Evolutionary conservation across 2,113 vertebrate species (phyloP).

Genomic region (Beaufortia kweichowensis): DNA sequence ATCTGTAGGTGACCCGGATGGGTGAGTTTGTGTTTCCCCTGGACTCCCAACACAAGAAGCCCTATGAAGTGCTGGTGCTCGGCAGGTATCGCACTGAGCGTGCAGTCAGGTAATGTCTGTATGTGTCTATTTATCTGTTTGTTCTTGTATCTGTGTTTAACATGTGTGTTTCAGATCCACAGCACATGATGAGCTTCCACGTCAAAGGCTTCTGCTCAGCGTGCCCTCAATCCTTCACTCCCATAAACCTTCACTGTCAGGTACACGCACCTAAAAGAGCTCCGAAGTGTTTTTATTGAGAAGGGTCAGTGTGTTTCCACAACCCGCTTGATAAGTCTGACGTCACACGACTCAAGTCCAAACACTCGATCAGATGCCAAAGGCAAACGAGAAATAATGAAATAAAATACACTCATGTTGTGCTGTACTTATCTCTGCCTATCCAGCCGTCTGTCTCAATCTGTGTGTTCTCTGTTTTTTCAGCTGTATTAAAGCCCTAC

Average conservation of each 20-base stretch:
- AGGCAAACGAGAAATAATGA: no score
- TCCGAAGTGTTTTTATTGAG: no score
- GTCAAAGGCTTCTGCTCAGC: constrained; percentile 86
- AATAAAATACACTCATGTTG: no score
- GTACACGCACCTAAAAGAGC: constrained; percentile 61
- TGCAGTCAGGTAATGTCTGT: constrained; percentile 46
- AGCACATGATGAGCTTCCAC: constrained; percentile 69
- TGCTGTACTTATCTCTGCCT: no score
- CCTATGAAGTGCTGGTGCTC: constrained; percentile 88
- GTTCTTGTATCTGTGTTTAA: neutral
- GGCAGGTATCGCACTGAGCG: constrained; percentile 71
- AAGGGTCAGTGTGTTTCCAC: no score
- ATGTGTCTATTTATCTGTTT: constrained; percentile 49
- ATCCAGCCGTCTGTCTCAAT: no score
- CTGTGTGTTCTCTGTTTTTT: constrained; percentile 13
- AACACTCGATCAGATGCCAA: no score
- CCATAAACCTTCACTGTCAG: constrained; percentile 90
- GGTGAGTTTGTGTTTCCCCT: constrained; percentile 92
- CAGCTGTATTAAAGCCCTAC: constrained; percentile 86
- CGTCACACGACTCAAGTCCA: no score
- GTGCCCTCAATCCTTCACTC: constrained; percentile 90
- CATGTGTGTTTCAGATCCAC: constrained; percentile 65
- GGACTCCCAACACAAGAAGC: constrained; percentile 94
- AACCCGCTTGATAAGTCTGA: no score
- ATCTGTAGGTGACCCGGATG: constrained; percentile 81